These are phyloP conservation scores for Eristalis pertinax DNA, from an alignment of 2,888 invertebrate genomes.

Conservation along the genomic window DNA sequence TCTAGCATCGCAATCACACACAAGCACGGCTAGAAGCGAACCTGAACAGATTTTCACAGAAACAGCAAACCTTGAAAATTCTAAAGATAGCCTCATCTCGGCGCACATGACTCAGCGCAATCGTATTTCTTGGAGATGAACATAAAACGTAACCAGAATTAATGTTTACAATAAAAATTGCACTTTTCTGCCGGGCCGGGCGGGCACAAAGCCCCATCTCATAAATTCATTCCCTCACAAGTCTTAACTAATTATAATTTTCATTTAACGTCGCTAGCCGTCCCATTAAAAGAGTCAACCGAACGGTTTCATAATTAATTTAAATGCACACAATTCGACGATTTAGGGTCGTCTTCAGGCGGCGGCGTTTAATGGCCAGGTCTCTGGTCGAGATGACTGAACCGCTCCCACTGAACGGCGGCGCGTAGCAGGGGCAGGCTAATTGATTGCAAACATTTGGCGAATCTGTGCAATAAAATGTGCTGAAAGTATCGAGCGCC, in stretches of 20 bases:
- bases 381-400: not conserved
- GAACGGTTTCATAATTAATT: constrained; percentile 43
- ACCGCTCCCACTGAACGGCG: not conserved
- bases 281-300: constrained; percentile 1
- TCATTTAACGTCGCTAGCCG: not conserved
- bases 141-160: not conserved
- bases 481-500: constrained; percentile 25
- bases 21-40: not conserved
- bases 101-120: not conserved
- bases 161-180: not conserved
- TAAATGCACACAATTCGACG: constrained; percentile 17
- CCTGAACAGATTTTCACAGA: not conserved
- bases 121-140: not conserved
- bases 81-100: not conserved
- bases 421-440: not conserved
- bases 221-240: not conserved
- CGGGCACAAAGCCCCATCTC: not conserved
- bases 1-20: not conserved
- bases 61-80: not conserved
- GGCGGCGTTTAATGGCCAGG: constrained; percentile 19
- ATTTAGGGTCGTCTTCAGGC: not conserved
- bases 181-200: not conserved
- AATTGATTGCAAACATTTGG: constrained; percentile 43
- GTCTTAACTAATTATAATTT: not conserved
- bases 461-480: constrained; percentile 53